A percentile compares a stretch with the other conserved stretches of the same genome.
Evolutionary conservation across 2,113 vertebrate species (phyloP).

Genomic region (Ailurus styani): DNA sequence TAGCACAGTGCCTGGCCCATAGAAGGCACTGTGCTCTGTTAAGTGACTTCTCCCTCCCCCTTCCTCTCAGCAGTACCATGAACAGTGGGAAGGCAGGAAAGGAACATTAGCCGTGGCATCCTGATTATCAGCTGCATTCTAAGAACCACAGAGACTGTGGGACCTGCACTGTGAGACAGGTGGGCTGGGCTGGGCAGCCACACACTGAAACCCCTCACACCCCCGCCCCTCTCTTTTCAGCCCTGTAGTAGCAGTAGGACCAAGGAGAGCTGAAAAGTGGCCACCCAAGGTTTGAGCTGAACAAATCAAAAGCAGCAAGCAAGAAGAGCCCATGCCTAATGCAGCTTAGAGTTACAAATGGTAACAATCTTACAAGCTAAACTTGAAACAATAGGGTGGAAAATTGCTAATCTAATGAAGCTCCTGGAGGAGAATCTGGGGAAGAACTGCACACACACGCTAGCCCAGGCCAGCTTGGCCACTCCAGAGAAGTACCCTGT

Average conservation of each 20-base stretch:
- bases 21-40: neutral
- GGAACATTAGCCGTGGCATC: neutral
- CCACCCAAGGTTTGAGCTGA: neutral
- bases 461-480: neutral
- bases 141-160: neutral
- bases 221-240: neutral
- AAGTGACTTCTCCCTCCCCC: neutral
- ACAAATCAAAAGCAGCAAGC: neutral
- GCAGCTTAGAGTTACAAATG: slow-evolving; percentile 14
- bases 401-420: slow-evolving; percentile 42
- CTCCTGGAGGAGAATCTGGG: neutral
- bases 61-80: neutral
- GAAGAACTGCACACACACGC: neutral
- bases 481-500: neutral
- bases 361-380: slow-evolving; percentile 36
- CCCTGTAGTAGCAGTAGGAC: neutral
- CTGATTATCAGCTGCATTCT: neutral
- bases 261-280: neutral
- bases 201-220: neutral
- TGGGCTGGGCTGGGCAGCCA: no score
- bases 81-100: neutral
- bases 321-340: neutral
- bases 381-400: slow-evolving; percentile 45
- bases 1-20: neutral
- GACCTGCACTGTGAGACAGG: neutral